Conservation (phyloP, 2,113 vertebrate species). For the Peromyscus californicus region DNA sequence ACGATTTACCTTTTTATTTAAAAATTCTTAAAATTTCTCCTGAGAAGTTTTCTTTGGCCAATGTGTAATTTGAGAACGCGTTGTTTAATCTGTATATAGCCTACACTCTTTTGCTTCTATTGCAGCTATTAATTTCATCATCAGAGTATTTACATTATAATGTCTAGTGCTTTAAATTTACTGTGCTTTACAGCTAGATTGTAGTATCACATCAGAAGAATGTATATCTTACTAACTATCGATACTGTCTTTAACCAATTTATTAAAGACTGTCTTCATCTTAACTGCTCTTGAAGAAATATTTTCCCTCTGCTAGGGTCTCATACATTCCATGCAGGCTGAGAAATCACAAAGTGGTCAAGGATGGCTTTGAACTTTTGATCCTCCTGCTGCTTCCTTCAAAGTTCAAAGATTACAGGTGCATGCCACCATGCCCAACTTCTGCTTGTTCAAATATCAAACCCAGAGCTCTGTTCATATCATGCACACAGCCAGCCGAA, state of each 20-base stretch:
- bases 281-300: not conserved
- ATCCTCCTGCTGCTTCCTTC: not conserved
- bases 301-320: not conserved
- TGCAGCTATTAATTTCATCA: not conserved
- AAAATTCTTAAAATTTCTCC: not conserved
- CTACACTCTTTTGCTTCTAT: not conserved
- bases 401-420: not conserved
- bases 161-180: not conserved
- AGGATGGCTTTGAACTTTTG: not conserved
- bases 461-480: not conserved
- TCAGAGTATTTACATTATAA: not conserved
- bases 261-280: not conserved
- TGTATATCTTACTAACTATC: not conserved
- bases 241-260: not conserved
- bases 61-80: not conserved
- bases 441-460: not conserved
- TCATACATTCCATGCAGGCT: not conserved
- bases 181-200: not conserved
- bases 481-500: not conserved
- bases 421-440: too few relatives aligned
- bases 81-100: not conserved
- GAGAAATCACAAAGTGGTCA: not conserved
- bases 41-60: not conserved
- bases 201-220: not conserved
- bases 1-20: not conserved